phyloP scores from a whole-genome alignment of 1,140 invertebrate genomes.

The Ceratoteleas bidentatus region DNA sequence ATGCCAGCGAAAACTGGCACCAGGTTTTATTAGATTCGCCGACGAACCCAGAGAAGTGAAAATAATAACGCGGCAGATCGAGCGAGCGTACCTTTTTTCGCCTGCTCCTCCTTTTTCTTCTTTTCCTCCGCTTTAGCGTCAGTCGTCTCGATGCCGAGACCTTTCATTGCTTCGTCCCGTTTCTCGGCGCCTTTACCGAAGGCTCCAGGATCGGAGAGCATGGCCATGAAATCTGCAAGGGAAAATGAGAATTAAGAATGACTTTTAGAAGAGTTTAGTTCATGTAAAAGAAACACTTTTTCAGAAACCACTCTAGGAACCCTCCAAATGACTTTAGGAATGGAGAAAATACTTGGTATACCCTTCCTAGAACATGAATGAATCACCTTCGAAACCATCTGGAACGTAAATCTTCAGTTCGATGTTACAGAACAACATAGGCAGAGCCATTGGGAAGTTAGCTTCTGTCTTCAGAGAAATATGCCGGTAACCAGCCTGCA shows the following conservation, averaged over 20 bases:
- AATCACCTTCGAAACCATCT: constrained; percentile 96
- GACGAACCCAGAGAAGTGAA: too few species aligned
- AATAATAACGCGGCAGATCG: too few species aligned
- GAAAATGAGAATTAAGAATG: constrained; percentile 3
- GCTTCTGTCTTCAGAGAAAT: constrained; percentile 99
- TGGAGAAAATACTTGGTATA: too few species aligned
- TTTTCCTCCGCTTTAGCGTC: constrained; percentile 77
- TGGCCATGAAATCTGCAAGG: constrained; percentile 96
- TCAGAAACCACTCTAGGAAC: too few species aligned
- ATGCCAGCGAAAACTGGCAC: too few species aligned
- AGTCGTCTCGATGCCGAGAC: constrained; percentile 78
- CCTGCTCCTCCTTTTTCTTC: constrained; percentile 78
- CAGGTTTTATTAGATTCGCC: too few species aligned
- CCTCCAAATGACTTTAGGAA: too few species aligned
- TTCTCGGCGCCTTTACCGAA: constrained; percentile 91
- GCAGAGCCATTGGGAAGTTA: constrained; percentile 99
- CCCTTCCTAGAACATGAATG: too few species aligned
- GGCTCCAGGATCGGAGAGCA: constrained; percentile 96
- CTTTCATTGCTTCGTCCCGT: constrained; percentile 88
- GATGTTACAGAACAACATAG: constrained; percentile 99
- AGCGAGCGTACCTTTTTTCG: constrained; percentile 51
- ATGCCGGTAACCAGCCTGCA: constrained; percentile 98
- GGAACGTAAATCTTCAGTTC: constrained; percentile 99
- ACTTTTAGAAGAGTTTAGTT: too few species aligned
- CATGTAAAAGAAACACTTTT: too few species aligned